Evolutionary conservation across 1,140 invertebrate species (phyloP).

Genomic region (Daktulosphaira vitifoliae): DNA sequence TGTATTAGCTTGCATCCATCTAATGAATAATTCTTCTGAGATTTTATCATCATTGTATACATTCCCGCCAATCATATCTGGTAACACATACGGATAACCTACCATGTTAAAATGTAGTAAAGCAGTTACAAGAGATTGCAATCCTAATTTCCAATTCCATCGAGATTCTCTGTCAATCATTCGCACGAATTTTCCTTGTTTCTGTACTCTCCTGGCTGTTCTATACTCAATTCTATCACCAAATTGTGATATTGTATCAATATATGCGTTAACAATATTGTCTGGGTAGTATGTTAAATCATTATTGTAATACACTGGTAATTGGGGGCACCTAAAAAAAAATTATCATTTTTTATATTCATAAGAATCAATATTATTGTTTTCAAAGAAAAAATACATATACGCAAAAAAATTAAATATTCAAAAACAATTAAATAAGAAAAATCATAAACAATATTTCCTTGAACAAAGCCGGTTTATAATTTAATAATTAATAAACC

Average conservation of each 20-base stretch:
- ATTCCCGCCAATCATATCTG: constrained; percentile 90
- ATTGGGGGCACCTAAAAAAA: constrained; percentile 19
- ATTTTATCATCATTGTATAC: constrained; percentile 53
- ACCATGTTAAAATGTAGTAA: constrained; percentile 69
- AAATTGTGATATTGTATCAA: constrained; percentile 35
- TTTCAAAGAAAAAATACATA: too few relatives aligned
- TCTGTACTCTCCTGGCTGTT: constrained; percentile 57
- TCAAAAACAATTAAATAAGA: too few relatives aligned
- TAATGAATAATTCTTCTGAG: constrained; percentile 71
- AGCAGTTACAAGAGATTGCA: constrained; percentile 68
- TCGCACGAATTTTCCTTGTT: constrained; percentile 70
- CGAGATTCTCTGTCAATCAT: constrained; percentile 78
- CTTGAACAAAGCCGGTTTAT: too few relatives aligned
- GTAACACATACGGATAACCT: constrained; percentile 76
- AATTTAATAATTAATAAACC: too few relatives aligned
- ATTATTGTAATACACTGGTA: constrained; percentile 38
- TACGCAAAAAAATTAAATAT: too few relatives aligned
- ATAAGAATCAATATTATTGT: too few relatives aligned
- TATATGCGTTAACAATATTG: constrained; percentile 35
- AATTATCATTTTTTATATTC: too few relatives aligned
- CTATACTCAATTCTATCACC: constrained; percentile 36
- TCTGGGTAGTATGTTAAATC: constrained; percentile 36
- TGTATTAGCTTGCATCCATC: constrained; percentile 79
- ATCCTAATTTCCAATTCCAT: constrained; percentile 71
- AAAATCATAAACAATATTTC: too few relatives aligned